Conservation (phyloP, 1,140 invertebrate species). For the Aphis gossypii region DNA sequence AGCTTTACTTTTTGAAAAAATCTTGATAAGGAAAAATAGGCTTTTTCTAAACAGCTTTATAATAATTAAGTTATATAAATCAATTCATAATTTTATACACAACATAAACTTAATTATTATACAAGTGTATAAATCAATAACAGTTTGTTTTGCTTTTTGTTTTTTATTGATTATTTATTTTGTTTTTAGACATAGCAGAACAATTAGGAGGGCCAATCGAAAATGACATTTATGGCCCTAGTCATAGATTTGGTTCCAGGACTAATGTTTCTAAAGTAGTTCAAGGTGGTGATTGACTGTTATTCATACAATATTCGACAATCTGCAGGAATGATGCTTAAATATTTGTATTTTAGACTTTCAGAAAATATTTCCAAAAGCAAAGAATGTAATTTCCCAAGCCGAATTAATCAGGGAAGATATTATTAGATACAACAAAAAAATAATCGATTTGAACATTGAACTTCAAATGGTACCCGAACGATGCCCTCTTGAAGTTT, state of each 20-base stretch:
- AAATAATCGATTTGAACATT: conserved; percentile 12
- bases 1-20: background rate
- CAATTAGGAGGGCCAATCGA: conserved; percentile 40
- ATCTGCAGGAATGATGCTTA: background rate
- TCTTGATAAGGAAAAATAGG: background rate
- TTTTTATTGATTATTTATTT: background rate
- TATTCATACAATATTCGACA: background rate
- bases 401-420: conserved; percentile 24
- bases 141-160: background rate
- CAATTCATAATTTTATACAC: background rate
- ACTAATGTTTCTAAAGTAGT: conserved; percentile 42
- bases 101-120: background rate
- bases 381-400: conserved; percentile 20
- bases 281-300: conserved; percentile 1
- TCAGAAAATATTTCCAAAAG: conserved; percentile 49
- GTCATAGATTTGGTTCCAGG: conserved; percentile 31
- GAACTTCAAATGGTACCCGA: conserved; percentile 20
- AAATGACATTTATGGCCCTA: conserved; percentile 47
- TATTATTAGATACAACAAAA: background rate
- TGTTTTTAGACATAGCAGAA: conserved; percentile 38
- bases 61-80: background rate
- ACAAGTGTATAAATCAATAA: background rate
- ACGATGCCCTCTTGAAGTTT: conserved; percentile 28
- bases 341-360: conserved; percentile 37
- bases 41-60: background rate